phyloP scores from a whole-genome alignment of 2,797 vertebrate genomes.

The Potorous gilbertii region DNA sequence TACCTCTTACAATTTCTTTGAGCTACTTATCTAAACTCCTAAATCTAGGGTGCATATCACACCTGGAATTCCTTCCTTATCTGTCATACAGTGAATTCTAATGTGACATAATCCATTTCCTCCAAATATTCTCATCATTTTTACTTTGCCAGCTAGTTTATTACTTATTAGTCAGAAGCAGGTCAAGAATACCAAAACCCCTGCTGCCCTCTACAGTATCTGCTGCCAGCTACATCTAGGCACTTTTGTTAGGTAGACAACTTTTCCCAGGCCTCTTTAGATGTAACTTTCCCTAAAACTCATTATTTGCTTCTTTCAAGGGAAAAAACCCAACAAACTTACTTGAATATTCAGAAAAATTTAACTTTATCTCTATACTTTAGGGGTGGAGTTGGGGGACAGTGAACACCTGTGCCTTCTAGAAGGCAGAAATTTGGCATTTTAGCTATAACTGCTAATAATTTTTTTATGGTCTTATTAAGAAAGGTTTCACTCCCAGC shows the following conservation, averaged over 20 bases:
- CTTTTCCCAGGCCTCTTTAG: not conserved
- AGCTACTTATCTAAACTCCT: not conserved
- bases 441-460: conserved; percentile 11
- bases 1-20: not conserved
- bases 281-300: not conserved
- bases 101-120: not conserved
- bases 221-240: not conserved
- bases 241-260: not conserved
- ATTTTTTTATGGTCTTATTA: not conserved
- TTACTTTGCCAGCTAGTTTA: not conserved
- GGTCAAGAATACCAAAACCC: not conserved
- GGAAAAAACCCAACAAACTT: not conserved
- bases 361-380: conserved; percentile 46
- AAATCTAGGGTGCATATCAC: not conserved
- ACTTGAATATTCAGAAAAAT: conserved; percentile 27
- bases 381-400: not conserved
- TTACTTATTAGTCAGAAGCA: not conserved
- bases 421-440: not conserved
- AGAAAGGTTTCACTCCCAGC: not conserved
- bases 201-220: not conserved
- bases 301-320: not conserved
- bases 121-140: not conserved
- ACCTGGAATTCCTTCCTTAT: not conserved
- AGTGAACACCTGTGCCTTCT: not conserved
- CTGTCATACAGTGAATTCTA: not conserved